Evolutionary conservation across 2,113 vertebrate species (phyloP), one percentile per base, ranked within the genome.

Genomic region (Sula dactylatra): DNA sequence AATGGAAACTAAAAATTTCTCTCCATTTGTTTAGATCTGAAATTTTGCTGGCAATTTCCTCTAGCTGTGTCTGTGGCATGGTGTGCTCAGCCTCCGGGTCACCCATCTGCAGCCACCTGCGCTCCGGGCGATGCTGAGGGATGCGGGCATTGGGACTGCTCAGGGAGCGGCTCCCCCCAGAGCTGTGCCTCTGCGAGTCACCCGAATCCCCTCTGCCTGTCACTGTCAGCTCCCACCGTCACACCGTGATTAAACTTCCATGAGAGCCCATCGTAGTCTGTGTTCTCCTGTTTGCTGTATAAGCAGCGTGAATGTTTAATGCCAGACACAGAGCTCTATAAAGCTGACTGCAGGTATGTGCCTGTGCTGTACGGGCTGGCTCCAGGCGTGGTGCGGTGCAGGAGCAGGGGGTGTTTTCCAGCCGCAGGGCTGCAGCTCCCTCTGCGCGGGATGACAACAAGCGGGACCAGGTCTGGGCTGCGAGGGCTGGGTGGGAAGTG

Each of bases 21-120:
- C 97, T 98, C 98, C 98, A 98, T 86, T 98, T 98, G 84, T 97
- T 96, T 29, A 99, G 97, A 6, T 97, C 88, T 26, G 95, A 95
- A 94, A 99, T 97, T 93, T 97, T 98, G 88, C 67, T 92, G 50
- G 95, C 27, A 76, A 98, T 98, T 31, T 98, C 97, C 50, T 98
- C 91, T 38, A 99, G 96, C 56, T 97, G 96, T 19, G 92, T 59
- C 14, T 16, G 82, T 3, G 22, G 40, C 36, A 17, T 2, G 4
- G 17, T 1, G 31, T 0, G 50, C 76, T 49, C 78, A 7, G 79
- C 7, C 1, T 5, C 38, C 0, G 0, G 7, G 2, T 67, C 65
- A 1, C 36, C 71, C 86, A 69, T 72, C 38, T 2, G 7, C 81
- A 18, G 27, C 62, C 6, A 1, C 55, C 38, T 1, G 15, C 2